A percentile compares a stretch with the other conserved stretches of the same genome.
These are phyloP conservation scores for Paralinhomoeus sp. DNA, from an alignment of 2,888 invertebrate genomes.

Conservation along the genomic window DNA sequence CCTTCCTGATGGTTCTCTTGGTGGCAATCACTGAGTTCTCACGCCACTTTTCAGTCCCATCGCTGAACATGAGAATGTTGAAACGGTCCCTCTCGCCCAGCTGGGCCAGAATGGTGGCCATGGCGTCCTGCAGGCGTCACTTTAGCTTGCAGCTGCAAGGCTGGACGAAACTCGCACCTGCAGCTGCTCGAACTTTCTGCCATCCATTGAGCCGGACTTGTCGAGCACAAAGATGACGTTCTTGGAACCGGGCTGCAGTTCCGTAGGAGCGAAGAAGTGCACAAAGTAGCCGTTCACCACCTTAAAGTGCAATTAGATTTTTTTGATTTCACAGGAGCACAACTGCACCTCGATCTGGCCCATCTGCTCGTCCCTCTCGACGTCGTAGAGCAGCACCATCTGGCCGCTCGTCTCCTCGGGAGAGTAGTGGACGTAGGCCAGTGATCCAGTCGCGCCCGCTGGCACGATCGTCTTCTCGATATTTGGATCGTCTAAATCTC, in stretches of 20 bases:
- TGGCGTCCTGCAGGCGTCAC: background rate
- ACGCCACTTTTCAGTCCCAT: background rate
- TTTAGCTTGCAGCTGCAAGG: too few species aligned
- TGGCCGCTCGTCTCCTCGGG: constrained; percentile 34
- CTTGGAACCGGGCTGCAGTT: constrained; percentile 39
- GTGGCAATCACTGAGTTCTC: background rate
- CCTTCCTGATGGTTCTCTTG: background rate
- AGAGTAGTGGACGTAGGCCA: constrained; percentile 23
- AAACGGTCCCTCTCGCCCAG: background rate
- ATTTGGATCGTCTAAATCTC: background rate
- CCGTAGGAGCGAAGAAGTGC: constrained; percentile 45
- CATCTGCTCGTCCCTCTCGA: constrained; percentile 36
- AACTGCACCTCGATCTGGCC: constrained; percentile 27
- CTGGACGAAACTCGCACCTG: too few species aligned
- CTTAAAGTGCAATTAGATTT: background rate
- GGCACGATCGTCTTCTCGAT: background rate
- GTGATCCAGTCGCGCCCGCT: too few species aligned
- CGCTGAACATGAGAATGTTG: background rate
- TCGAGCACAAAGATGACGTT: constrained; percentile 51
- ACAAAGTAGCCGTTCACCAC: constrained; percentile 44
- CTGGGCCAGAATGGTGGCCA: background rate
- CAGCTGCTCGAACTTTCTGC: constrained; percentile 41
- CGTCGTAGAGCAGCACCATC: constrained; percentile 47
- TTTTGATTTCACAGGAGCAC: background rate
- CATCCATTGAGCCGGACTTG: constrained; percentile 49